Conservation (phyloP, 2,113 vertebrate genomes). For the Irena cyanogastra region DNA sequence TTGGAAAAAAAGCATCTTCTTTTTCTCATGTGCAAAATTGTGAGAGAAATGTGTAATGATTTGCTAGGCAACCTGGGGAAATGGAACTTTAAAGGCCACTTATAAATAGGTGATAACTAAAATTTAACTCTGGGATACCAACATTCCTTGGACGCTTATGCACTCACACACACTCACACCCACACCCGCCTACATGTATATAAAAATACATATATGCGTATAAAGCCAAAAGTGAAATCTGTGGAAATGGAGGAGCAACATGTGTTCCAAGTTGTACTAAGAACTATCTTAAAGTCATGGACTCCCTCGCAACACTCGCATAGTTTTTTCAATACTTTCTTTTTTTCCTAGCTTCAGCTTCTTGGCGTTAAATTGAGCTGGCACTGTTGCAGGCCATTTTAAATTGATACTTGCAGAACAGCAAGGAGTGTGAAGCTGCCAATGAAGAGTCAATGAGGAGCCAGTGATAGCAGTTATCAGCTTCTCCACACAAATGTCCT, state of each 20-base stretch:
- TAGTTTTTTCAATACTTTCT: neutral
- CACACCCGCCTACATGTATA: fast-evolving
- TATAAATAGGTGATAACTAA: neutral
- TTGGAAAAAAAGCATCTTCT: neutral
- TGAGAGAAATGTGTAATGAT: neutral
- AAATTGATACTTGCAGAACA: slow-evolving; percentile 19
- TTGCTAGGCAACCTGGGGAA: neutral
- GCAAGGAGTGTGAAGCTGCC: slow-evolving; percentile 23
- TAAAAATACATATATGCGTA: neutral
- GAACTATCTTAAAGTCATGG: neutral
- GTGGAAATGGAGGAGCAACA: neutral
- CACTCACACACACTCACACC: too few species aligned
- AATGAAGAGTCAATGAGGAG: slow-evolving; percentile 36
- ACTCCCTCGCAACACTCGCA: neutral
- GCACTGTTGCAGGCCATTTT: neutral
- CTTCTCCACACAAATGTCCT: neutral
- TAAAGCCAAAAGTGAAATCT: neutral
- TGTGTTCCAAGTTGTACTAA: neutral
- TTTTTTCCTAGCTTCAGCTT: neutral
- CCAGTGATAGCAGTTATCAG: slow-evolving; percentile 36
- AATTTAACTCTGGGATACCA: neutral
- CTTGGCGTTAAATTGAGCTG: slow-evolving; percentile 13
- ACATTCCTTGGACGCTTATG: neutral
- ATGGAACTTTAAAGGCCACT: neutral
- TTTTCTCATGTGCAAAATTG: neutral